phyloP scores from a whole-genome alignment of 2,797 vertebrate genomes.

The Melanitta fusca region DNA sequence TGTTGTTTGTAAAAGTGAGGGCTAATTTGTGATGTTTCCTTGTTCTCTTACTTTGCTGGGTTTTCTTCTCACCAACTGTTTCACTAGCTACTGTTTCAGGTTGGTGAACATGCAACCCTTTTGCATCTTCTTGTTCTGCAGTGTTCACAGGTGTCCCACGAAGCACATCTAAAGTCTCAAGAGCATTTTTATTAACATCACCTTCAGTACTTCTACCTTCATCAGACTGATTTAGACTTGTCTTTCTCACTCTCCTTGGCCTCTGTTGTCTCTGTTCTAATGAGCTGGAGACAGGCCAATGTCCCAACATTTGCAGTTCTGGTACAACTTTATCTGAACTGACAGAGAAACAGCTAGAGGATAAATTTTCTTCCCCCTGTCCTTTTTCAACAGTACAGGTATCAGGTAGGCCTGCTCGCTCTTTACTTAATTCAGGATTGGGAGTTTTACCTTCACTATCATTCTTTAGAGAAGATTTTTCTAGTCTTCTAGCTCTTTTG shows the following conservation, averaged over 20 bases:
- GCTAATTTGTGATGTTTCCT: conserved; percentile 87
- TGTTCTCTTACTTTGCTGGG: conserved; percentile 77
- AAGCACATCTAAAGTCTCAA: conserved; percentile 4
- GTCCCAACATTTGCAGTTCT: conserved; percentile 24
- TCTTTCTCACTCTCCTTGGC: conserved; percentile 48
- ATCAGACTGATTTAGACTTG: not conserved
- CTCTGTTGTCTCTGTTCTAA: conserved; percentile 74
- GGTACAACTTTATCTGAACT: conserved; percentile 17
- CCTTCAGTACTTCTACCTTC: conserved; percentile 49
- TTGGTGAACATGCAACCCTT: not conserved
- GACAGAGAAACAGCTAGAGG: not conserved
- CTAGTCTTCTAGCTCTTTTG: conserved; percentile 75
- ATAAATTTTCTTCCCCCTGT: not conserved
- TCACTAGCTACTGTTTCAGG: conserved; percentile 42
- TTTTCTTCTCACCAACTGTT: conserved; percentile 73
- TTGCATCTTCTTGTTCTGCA: conserved; percentile 20
- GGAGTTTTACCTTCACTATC: conserved; percentile 29
- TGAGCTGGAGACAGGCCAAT: conserved; percentile 70
- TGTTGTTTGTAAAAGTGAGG: conserved; percentile 85
- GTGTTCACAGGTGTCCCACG: not conserved
- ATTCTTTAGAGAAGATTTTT: conserved; percentile 55
- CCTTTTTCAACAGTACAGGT: not conserved
- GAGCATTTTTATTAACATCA: not conserved
- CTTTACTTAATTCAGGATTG: not conserved
- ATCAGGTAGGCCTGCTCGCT: not conserved